These are phyloP conservation scores for Rhizoglyphus robini DNA, from an alignment of 1,140 invertebrate species.

Conservation along the genomic window DNA sequence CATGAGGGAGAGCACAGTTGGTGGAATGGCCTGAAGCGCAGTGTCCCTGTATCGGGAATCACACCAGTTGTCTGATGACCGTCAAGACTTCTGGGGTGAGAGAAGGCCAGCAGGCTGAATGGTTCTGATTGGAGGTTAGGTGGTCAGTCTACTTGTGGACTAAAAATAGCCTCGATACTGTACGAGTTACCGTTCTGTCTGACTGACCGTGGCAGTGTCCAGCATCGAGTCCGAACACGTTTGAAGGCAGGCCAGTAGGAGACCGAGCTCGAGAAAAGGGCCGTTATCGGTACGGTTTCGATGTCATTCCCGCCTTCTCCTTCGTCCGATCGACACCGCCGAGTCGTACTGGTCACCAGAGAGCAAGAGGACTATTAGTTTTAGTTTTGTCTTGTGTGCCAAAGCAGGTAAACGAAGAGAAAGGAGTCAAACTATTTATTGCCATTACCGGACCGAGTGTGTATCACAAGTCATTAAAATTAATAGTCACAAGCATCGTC, in stretches of 20 bases:
- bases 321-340: neutral
- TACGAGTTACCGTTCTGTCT: neutral
- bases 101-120: no score
- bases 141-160: conserved; percentile 12
- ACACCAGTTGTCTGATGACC: no score
- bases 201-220: neutral
- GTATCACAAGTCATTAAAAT: conserved; percentile 14
- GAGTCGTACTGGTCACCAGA: neutral
- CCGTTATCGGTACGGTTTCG: neutral
- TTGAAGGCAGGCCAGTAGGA: neutral
- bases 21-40: no score
- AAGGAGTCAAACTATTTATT: conserved; percentile 12
- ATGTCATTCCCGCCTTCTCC: conserved; percentile 10
- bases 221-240: neutral
- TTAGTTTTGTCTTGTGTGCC: conserved; percentile 7
- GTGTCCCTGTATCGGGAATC: no score
- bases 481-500: neutral
- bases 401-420: conserved; percentile 14
- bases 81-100: no score
- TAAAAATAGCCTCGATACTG: neutral
- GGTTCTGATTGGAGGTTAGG: conserved; percentile 4
- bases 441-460: neutral
- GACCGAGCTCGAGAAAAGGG: neutral
- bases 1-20: no score
- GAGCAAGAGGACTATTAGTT: neutral